Evolutionary conservation across 2,797 vertebrate genomes (phyloP), one percentile per base, ranked within the genome.

Genomic region (Lemur catta): DNA sequence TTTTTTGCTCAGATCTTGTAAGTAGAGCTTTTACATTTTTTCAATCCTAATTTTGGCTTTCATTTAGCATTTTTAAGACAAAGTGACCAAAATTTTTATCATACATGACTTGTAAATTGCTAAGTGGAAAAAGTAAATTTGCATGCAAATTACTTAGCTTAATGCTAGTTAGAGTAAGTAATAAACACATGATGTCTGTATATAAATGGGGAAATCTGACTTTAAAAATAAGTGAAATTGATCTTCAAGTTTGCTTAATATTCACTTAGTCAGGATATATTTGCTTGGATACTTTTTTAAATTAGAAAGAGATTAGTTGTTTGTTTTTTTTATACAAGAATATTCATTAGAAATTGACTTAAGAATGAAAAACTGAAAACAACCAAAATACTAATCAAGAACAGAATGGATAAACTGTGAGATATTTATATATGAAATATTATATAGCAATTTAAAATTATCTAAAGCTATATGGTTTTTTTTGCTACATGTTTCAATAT

Each of bases 31-130:
- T 89, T 76, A 76, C 89, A 94, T 46, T 93, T 69, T 93, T 67
- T 48, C 18, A 61, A 90, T 92, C 92, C 72, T 97, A 92, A 92
- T 93, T 95, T 90, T 92, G 78, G 79, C 35, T 93, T 92, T 41
- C 26, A 84, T 74, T 95, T 95, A 88, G 46, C 80, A 95, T 95
- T 96, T 89, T 96, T 84, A 97, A 88, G 85, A 93, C 71, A 88
- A 95, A 97, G 95, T 90, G 72, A 96, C 61, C 82, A 85, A 95
- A 82, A 91, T 93, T 93, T 88, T 82, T 86, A 94, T 22, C 43
- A 96, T 78, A 92, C 8, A 78, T 80, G 92, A 96, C 81, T 89
- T 95, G 63, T 79, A 97, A 94, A 96, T 52, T 92, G 80, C 85
- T 78, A 20, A 84, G 57, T 89, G 74, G 75, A 91, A 80, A 95